Base-by-base conservation (phyloP, 2,113 vertebrate genomes). In the Xiphophorus couchianus region DNA sequence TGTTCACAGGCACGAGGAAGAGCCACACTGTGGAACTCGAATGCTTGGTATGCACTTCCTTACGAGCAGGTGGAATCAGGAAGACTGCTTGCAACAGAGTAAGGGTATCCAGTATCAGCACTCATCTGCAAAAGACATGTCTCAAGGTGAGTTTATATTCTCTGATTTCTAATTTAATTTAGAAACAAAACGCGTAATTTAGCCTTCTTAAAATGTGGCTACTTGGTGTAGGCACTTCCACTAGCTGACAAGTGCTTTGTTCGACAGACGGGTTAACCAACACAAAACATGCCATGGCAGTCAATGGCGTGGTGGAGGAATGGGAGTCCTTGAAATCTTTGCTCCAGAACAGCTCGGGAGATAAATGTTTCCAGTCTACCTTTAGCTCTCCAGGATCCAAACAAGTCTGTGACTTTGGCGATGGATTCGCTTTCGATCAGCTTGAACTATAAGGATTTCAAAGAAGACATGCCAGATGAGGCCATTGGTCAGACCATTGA, bases 111-210 rank as follows among this genome's bases (percentile, higher is more conserved):
- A 77, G 77, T 86, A 80, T 48, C 4, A 74, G 28, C 17, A n/a
- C 5, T 71, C 65, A 88, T 25, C 70, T 69, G 70, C 60, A 39
- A 29, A 35, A 76, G 54, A 65, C 71, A 85, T 88, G 83, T 39
- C 74, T 9, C 72, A 62, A 25, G 71, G 81, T 90, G 33, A 88
- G 82, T 75, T 13, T 10, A 33, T 1, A 0, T 72, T 51, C 10
- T 51, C 25, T 0, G 33, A 6, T 35, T 8, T 39, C 2, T 12
- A 28, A 29, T 28, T 39, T 3, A 0, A 12, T n/a, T n/a, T 33
- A 54, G 27, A 42, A 30, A 68, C 27, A 17, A 29, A 29, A 25
- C 13, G 4, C 5, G 4, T 44, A 44, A 14, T 44, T 44, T 44
- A 15, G 14, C 3, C 6, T 8, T 27, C 13, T 17, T 17, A 19